A percentile compares a stretch with the other conserved stretches of the same genome.
Evolutionary conservation across 2,113 vertebrate genomes (phyloP).

Genomic region (Antechinus flavipes): DNA sequence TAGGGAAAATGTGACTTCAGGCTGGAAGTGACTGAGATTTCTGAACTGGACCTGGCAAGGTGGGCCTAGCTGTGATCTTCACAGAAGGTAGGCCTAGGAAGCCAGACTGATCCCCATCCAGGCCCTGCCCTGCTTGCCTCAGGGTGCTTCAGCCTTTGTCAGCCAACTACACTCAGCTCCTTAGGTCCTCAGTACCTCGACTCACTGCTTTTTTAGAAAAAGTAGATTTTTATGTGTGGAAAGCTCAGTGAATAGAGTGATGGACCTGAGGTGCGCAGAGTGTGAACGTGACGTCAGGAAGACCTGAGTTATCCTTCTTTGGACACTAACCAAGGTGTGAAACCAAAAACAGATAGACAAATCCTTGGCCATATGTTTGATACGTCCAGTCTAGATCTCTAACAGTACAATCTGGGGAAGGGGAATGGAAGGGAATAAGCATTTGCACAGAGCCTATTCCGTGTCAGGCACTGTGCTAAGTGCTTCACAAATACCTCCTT

Average conservation of each 20-base stretch:
- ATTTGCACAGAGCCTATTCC: neutral
- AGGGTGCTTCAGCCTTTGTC: too few species aligned
- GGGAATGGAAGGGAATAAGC: neutral
- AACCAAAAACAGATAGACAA: too few species aligned
- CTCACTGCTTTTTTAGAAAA: neutral
- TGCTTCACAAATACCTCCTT: neutral
- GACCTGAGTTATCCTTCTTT: neutral
- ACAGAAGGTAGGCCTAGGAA: too few species aligned
- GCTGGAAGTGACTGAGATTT: too few species aligned
- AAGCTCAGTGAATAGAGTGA: neutral
- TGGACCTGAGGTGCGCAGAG: too few species aligned
- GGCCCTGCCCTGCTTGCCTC: too few species aligned
- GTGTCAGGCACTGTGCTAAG: neutral
- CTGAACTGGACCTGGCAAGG: too few species aligned
- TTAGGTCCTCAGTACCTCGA: too few species aligned
- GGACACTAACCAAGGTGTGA: neutral
- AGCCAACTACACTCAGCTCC: too few species aligned
- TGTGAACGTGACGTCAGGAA: neutral
- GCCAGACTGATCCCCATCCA: too few species aligned
- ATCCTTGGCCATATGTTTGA: neutral
- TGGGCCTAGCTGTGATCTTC: too few species aligned
- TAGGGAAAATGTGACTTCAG: too few species aligned
- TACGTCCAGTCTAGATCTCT: neutral
- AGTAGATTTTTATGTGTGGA: neutral
- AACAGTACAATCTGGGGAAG: neutral